Evolutionary conservation across 2,888 invertebrate species (phyloP).

Genomic region (Oconnorella tubifera): DNA sequence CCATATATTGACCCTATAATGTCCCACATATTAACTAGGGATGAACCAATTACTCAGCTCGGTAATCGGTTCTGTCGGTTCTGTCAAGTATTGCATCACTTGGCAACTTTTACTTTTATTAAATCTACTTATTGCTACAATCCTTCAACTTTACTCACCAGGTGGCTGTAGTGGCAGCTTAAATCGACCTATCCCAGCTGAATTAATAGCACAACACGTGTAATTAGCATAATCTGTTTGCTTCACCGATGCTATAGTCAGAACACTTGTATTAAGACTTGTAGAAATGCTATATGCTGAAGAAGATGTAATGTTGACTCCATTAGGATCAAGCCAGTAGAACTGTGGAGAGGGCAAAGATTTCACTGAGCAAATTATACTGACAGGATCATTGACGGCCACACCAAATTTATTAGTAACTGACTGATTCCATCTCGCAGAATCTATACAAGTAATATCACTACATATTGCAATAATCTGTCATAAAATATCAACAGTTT

Average conservation of each 20-base stretch:
- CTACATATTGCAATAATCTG: no score
- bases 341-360: neutral
- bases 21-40: no score
- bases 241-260: conserved; percentile 9
- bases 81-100: no score
- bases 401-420: neutral
- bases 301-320: neutral
- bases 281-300: neutral
- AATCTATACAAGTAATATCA: no score
- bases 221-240: conserved; percentile 22
- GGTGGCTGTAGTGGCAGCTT: conserved; percentile 20
- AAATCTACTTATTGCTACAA: no score
- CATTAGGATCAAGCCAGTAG: neutral
- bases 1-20: no score
- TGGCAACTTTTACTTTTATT: no score
- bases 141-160: conserved; percentile 19
- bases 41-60: no score
- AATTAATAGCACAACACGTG: conserved; percentile 24
- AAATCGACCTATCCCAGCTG: conserved; percentile 14
- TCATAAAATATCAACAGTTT: no score
- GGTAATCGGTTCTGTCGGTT: no score
- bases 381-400: neutral
- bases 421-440: neutral
- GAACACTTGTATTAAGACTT: neutral
- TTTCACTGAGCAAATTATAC: neutral